Evolutionary conservation across 1,140 invertebrate genomes (phyloP), one percentile per base, ranked within the genome.

Genomic region (Drosophila sproati): DNA sequence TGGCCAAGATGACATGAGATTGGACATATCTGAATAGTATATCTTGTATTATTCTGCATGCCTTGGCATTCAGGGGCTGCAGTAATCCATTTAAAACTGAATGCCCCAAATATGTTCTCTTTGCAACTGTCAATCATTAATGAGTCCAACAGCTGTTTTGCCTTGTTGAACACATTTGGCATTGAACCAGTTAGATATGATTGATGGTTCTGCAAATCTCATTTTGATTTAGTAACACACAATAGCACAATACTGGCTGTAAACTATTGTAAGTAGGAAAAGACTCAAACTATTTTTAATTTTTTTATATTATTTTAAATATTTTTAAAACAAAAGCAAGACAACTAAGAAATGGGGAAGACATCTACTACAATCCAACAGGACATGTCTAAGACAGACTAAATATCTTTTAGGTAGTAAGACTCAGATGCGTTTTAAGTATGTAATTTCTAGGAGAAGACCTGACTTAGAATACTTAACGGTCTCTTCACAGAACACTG

Each of bases 61-160:
- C 39, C 12, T 55, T n/a, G 7, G 3, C 37, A 56, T 29, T 56
- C 12, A 0, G 39, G 34, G 20, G 37, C 32, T 59, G 50, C 20
- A 72, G 45, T 66, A 66, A 67, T 35, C 34, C 28, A 55, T 39
- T 48, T 31, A 45, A 28, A 50, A 60, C 45, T 63, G 12, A 77
- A 4, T 29, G 2, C 28, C 34, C 56, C 63, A 35, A 35, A 64
- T 20, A 32, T 37, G 31, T 47, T 54, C 80, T 75, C 72, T 20
- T 72, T 83, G 80, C 76, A 79, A 47, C 62, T 83, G 80, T 80
- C 80, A 77, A 67, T 85, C 77, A 52, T 43, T 28, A 41, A 54
- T 50, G 56, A 31, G 41, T 3, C n/a, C 34, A 28, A 37, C 29
- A 47, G 43, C 41, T 60, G 57, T 32, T 41, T 37, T 3, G 8